phyloP scores from a whole-genome alignment of 2,113 vertebrate species.

The Psilopsiagon aurifrons region DNA sequence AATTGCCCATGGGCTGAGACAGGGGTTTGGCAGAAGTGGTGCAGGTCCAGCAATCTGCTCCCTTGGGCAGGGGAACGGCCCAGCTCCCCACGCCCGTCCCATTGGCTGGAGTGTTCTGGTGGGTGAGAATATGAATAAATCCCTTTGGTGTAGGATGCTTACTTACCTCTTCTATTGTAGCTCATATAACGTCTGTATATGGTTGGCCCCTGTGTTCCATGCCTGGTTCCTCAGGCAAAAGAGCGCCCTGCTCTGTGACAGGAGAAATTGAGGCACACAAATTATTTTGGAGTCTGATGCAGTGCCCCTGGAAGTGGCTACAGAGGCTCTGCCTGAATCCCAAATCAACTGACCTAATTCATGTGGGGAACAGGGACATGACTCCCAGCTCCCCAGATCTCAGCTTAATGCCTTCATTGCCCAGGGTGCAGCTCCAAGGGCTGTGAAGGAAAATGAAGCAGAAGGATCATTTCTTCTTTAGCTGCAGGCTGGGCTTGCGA shows the following conservation, averaged over 20 bases:
- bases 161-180: not conserved
- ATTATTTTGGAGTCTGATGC: not conserved
- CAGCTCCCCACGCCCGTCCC: accelerated
- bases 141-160: not conserved
- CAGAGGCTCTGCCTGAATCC: not conserved
- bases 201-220: not conserved
- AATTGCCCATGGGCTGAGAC: not conserved
- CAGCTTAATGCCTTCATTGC: accelerated
- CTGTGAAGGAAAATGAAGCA: not conserved
- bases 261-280: not conserved
- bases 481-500: not conserved
- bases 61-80: not conserved
- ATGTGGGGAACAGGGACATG: accelerated
- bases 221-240: not conserved
- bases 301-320: not conserved
- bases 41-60: accelerated
- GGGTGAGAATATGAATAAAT: not conserved
- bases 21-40: accelerated
- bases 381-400: not conserved
- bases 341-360: not conserved
- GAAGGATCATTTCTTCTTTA: not conserved
- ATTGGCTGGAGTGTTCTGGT: not conserved
- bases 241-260: not conserved
- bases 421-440: not conserved
- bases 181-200: not conserved